Conservation (phyloP, 2,888 invertebrate species). For the Clitarchus hookeri region DNA sequence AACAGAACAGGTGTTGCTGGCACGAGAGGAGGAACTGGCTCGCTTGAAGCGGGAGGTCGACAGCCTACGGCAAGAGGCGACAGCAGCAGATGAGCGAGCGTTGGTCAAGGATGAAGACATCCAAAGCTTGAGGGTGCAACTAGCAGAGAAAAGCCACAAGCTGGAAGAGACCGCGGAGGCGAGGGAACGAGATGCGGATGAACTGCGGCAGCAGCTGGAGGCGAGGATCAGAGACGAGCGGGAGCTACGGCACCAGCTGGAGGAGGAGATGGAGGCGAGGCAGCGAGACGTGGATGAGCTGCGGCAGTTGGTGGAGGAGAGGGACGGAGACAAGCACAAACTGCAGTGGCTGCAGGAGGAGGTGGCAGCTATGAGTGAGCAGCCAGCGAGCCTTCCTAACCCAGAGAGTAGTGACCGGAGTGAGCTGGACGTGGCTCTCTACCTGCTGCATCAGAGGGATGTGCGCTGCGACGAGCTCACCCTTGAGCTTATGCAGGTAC, state of each 20-base stretch:
- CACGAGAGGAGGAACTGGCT: background rate
- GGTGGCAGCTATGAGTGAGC: background rate
- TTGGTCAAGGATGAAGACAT: conserved; percentile 45
- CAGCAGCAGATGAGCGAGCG: no score
- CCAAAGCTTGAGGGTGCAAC: conserved; percentile 47
- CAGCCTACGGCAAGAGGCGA: no score
- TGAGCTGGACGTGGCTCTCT: conserved; percentile 78
- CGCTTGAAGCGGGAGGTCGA: background rate
- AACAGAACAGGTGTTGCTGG: background rate
- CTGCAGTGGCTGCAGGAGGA: background rate
- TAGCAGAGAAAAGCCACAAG: conserved; percentile 41
- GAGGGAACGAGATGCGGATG: conserved; percentile 45
- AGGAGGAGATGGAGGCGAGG: conserved; percentile 64
- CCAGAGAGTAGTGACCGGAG: conserved; percentile 56
- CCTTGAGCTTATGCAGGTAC: conserved; percentile 72
- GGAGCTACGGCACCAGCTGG: conserved; percentile 48
- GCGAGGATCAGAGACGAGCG: conserved; percentile 47
- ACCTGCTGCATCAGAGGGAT: conserved; percentile 85
- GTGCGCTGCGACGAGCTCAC: conserved; percentile 86
- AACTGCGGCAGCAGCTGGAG: conserved; percentile 44
- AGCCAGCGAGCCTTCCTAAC: background rate
- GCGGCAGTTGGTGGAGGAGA: conserved; percentile 48
- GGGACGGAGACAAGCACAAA: conserved; percentile 41
- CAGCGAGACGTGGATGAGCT: conserved; percentile 60
- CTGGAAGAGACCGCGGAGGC: conserved; percentile 42